A percentile compares a stretch with the other conserved stretches of the same genome.
Evolutionary conservation across 92 coral and sea anemone genomes (phyloP).

Genomic region (Palythoa caribaeorum): DNA sequence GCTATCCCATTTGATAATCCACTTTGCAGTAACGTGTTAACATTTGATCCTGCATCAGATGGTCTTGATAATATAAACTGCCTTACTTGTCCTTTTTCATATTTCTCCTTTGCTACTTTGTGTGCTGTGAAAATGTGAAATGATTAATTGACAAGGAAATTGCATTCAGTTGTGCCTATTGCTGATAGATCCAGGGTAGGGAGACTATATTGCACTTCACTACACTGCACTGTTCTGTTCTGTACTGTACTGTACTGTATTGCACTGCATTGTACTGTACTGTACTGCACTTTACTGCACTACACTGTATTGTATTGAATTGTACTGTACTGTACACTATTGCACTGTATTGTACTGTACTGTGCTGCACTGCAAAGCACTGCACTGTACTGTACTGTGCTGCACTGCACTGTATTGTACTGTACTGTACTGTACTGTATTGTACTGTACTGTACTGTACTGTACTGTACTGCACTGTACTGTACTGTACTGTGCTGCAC

Average conservation of each 20-base stretch:
- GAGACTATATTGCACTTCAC: no score
- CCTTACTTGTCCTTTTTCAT: conserved; percentile 2
- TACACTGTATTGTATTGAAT: neutral
- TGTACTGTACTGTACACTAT: neutral
- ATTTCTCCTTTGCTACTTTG: neutral
- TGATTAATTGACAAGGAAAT: neutral
- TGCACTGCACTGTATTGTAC: neutral
- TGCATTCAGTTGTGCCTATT: neutral
- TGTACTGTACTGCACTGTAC: no score
- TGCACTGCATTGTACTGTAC: neutral
- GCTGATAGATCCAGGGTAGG: neutral
- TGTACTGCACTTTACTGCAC: neutral
- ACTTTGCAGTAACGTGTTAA: neutral
- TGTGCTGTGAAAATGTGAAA: neutral
- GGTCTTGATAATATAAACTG: conserved; percentile 4
- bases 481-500: no score
- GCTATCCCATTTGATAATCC: neutral
- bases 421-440: no score
- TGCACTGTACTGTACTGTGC: neutral
- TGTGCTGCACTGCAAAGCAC: neutral
- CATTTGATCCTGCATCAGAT: neutral
- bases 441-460: no score
- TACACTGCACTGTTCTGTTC: neutral
- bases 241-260: neutral
- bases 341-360: neutral